A percentile compares a stretch with the other conserved stretches of the same genome.
Evolutionary conservation across 2,113 vertebrate genomes (phyloP).

Genomic region (Pao palembangensis): DNA sequence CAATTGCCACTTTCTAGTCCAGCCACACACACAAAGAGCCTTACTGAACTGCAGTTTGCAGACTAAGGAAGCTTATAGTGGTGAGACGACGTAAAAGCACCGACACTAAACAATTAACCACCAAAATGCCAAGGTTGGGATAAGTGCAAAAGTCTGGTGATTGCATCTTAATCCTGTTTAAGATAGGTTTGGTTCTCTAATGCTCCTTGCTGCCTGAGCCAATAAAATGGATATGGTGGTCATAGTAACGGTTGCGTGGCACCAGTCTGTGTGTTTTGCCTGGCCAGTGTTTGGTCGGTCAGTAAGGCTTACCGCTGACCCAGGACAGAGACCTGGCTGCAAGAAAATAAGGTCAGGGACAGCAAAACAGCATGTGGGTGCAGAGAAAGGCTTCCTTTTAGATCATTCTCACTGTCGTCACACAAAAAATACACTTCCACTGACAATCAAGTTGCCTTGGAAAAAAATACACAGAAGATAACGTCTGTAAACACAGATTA

Average conservation of each 20-base stretch:
- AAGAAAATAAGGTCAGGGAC: conserved; percentile 44
- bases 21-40: background rate
- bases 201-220: conserved; percentile 11
- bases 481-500: no score
- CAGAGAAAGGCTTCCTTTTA: no score
- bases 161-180: conserved; percentile 43
- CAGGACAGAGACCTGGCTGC: conserved; percentile 17
- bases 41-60: background rate
- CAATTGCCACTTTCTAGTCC: background rate
- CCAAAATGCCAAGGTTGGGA: conserved; percentile 16
- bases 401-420: no score
- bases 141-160: conserved; percentile 35
- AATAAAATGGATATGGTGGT: conserved; percentile 39
- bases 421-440: no score
- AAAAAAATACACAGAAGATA: no score
- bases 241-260: conserved; percentile 37
- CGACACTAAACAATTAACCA: background rate
- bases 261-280: conserved; percentile 45
- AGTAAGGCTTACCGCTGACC: conserved; percentile 47
- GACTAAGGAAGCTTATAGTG: background rate
- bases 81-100: no score
- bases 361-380: background rate
- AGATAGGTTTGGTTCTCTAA: conserved; percentile 23
- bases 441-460: no score
- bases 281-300: conserved; percentile 45